Evolutionary conservation across 1,140 invertebrate species (phyloP).

Genomic region (Heliconius hermathena): DNA sequence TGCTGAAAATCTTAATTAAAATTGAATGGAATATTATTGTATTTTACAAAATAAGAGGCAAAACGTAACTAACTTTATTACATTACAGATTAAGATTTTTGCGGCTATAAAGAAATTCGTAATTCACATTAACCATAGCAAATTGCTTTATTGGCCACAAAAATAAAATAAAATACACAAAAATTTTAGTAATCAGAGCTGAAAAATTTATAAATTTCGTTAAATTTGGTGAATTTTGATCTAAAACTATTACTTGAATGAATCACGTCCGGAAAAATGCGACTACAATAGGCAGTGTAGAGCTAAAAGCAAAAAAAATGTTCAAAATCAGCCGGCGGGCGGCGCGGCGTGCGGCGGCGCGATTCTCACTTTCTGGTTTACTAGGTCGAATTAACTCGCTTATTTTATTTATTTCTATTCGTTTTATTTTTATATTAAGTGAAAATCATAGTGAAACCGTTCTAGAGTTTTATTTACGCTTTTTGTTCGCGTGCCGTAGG

Average conservation of each 20-base stretch:
- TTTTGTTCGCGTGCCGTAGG: slow-evolving; percentile 40
- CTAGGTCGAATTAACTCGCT: slow-evolving; percentile 69
- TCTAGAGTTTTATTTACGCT: slow-evolving; percentile 31
- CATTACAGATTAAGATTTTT: not conserved
- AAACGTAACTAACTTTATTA: not conserved
- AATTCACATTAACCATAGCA: not conserved
- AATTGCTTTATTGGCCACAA: not conserved
- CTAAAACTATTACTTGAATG: slow-evolving; percentile 13
- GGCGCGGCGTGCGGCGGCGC: slow-evolving; percentile 42
- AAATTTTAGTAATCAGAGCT: not conserved
- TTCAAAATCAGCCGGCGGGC: slow-evolving; percentile 48
- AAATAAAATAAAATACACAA: not conserved
- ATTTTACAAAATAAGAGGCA: not conserved
- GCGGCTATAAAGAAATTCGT: slow-evolving; percentile 14
- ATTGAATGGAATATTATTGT: not conserved
- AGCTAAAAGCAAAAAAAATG: slow-evolving; percentile 54
- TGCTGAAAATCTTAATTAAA: not conserved
- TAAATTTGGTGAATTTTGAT: not conserved
- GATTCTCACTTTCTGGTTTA: slow-evolving; percentile 66
- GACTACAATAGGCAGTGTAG: slow-evolving; percentile 46
- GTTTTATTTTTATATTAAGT: slow-evolving; percentile 55
- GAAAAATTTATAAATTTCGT: slow-evolving; percentile 6
- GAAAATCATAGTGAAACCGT: slow-evolving; percentile 67
- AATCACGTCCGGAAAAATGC: slow-evolving; percentile 39
- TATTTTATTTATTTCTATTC: slow-evolving; percentile 53